These are phyloP conservation scores for Nyctalus aviator DNA, from an alignment of 2,797 vertebrate species.

Conservation along the genomic window DNA sequence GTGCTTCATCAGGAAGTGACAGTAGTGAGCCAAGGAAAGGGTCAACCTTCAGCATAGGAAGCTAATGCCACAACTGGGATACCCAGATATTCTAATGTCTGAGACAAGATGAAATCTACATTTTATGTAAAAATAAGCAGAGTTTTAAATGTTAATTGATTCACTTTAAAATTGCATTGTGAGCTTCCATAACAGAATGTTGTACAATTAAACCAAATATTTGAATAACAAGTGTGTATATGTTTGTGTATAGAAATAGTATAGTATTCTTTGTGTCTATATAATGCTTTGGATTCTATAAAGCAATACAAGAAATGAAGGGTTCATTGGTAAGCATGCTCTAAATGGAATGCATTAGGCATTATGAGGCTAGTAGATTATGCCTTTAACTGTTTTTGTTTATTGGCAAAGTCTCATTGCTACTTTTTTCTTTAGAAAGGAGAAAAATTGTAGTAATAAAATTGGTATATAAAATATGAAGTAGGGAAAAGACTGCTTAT, in stretches of 20 bases:
- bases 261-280: background rate
- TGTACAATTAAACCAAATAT: background rate
- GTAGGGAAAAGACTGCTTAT: background rate
- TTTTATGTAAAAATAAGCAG: background rate
- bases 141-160: constrained; percentile 8
- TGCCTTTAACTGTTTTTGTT: constrained; percentile 41
- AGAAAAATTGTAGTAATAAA: constrained; percentile 23
- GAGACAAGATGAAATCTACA: background rate
- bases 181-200: background rate
- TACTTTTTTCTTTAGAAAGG: background rate
- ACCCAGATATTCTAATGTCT: background rate
- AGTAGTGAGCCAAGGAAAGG: background rate
- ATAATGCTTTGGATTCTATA: background rate
- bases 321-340: background rate
- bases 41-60: background rate
- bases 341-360: background rate
- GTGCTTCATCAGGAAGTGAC: background rate
- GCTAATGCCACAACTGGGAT: background rate
- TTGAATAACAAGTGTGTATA: background rate
- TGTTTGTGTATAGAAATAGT: background rate
- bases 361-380: background rate
- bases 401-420: constrained; percentile 27
- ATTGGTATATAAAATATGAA: constrained; percentile 13
- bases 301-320: constrained; percentile 1
- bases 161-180: background rate